Base-by-base conservation (phyloP, 2,888 invertebrate species). In the Scaptomyza flava region DNA sequence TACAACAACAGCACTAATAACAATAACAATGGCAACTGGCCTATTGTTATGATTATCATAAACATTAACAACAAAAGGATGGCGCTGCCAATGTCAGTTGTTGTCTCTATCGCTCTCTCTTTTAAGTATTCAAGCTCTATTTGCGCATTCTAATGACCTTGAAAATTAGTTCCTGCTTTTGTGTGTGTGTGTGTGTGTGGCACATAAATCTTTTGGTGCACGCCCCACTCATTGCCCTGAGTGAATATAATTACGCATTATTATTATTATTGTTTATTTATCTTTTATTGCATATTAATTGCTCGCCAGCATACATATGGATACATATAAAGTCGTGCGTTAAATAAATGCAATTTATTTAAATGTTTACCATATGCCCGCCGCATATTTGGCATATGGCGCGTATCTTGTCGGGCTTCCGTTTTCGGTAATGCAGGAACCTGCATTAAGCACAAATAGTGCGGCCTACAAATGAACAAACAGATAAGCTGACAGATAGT, bases 111-210 rank as follows among this genome's bases (percentile, higher is more conserved):
- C 63, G 31, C 57, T 48, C 53, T 41, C 53, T 34, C 63, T 34
- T 23, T 54, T 27, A 46, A 64, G 66, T 33, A 52, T 56, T 42
- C 33, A 30, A 14, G 41, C 80, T 57, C 69, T 57, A 68, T 81
- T 82, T 71, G 73, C 67, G 67, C 78, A 74, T 87, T 89, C 86
- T 89, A 90, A 90, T 90, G 90, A 90, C 90, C 90, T 90, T 90
- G 90, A 90, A 90, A 90, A 90, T 90, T 84, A 89, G 88, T 90
- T 90, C 90, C 90, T 90, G 77, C 72, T 69, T 50, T 9, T 50
- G 20, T 20, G 33, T 31, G 36, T 50, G 53, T 46, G 27, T 60
- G 42, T 48, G 34, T 57, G 48, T 63, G 20, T 38, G 45, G 63
- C 64, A 65, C 57, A 76, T 76, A 82, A 81, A 82, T 87, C 66